These are phyloP conservation scores for Lagria hirta DNA, from an alignment of 2,888 invertebrate species.

Conservation along the genomic window DNA sequence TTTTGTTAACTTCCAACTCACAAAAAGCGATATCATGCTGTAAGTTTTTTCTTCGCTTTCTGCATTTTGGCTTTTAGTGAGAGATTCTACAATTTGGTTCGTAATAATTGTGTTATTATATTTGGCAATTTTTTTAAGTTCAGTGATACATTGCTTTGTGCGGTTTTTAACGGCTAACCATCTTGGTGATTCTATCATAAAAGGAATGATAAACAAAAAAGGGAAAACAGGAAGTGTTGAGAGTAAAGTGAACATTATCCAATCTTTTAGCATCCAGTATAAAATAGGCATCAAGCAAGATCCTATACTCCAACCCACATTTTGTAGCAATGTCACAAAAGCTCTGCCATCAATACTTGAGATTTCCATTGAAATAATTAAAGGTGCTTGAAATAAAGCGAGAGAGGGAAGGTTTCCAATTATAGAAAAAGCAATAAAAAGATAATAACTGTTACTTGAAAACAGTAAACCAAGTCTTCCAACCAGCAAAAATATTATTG, in stretches of 20 bases:
- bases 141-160: conserved; percentile 54
- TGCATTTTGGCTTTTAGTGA: conserved; percentile 37
- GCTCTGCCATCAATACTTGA: conserved; percentile 57
- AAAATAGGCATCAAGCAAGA: conserved; percentile 57
- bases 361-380: conserved; percentile 60
- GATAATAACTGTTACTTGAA: conserved; percentile 49
- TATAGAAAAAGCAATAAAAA: conserved; percentile 53
- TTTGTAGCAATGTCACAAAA: conserved; percentile 56
- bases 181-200: conserved; percentile 65
- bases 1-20: conserved; percentile 58
- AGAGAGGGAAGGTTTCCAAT: conserved; percentile 55
- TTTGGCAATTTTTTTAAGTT: conserved; percentile 59
- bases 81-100: conserved; percentile 50
- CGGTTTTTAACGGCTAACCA: conserved; percentile 63
- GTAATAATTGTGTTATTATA: conserved; percentile 57
- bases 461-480: conserved; percentile 53
- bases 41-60: conserved; percentile 50
- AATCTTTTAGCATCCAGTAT: conserved; percentile 57
- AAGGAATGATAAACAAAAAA: conserved; percentile 51
- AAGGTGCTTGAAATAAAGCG: conserved; percentile 55
- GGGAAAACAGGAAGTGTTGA: conserved; percentile 55
- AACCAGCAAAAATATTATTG: conserved; percentile 52
- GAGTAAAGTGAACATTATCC: conserved; percentile 56
- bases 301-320: conserved; percentile 58
- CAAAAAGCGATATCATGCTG: conserved; percentile 61